Conservation (phyloP, 2,888 invertebrate species). For the Clivina fossor region DNA sequence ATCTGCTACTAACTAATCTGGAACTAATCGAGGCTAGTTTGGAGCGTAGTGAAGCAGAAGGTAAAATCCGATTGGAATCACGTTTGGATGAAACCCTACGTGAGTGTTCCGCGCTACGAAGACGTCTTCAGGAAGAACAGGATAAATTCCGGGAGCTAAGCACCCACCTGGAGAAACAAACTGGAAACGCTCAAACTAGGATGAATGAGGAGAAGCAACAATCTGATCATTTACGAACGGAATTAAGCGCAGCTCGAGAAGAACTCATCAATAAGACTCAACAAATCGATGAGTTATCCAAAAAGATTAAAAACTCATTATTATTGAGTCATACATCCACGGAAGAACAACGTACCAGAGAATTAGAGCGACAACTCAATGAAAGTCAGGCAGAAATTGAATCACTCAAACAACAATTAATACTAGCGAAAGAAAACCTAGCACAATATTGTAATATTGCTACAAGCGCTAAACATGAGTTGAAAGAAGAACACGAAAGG, state of each 20-base stretch:
- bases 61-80: slow-evolving; percentile 71
- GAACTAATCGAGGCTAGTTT: slow-evolving; percentile 87
- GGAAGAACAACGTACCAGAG: slow-evolving; percentile 66
- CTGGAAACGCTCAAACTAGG: slow-evolving; percentile 65
- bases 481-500: slow-evolving; percentile 64
- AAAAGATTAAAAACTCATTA: slow-evolving; percentile 63
- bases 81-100: slow-evolving; percentile 75
- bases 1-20: slow-evolving; percentile 78
- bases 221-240: slow-evolving; percentile 63
- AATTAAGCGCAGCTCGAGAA: slow-evolving; percentile 62
- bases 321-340: slow-evolving; percentile 56
- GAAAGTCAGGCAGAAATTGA: slow-evolving; percentile 67
- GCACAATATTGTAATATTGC: slow-evolving; percentile 86
- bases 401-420: slow-evolving; percentile 71
- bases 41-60: slow-evolving; percentile 82
- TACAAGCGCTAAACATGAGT: slow-evolving; percentile 77
- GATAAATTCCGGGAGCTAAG: slow-evolving; percentile 75
- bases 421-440: slow-evolving; percentile 71
- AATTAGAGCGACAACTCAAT: slow-evolving; percentile 66
- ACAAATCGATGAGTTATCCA: slow-evolving; percentile 69
- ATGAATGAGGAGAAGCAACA: slow-evolving; percentile 73
- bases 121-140: slow-evolving; percentile 80
- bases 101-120: slow-evolving; percentile 75
- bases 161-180: slow-evolving; percentile 69
- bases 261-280: slow-evolving; percentile 63